Percentiles rank a stretch among this genome's conserved stretches.
Evolutionary conservation across 1,140 invertebrate genomes (phyloP).

Genomic region (Acromyrmex echinatior): DNA sequence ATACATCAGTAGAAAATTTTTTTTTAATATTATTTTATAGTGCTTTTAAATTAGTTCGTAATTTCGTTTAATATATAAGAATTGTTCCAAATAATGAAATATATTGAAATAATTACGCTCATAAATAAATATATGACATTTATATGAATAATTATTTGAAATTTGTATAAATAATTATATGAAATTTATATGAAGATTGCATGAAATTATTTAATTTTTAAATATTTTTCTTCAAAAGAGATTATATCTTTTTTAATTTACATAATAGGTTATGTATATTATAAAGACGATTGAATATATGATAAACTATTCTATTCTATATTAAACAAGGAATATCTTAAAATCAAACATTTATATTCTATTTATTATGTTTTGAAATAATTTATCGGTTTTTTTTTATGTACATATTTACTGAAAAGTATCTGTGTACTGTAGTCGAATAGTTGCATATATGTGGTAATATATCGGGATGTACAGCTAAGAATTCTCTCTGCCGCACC

Average conservation of each 20-base stretch:
- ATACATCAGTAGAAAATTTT: too few species aligned
- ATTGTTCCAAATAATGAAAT: background rate
- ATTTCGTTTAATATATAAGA: background rate
- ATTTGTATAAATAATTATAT: too few species aligned
- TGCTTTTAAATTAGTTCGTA: too few species aligned
- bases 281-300: background rate
- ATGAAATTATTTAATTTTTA: constrained; percentile 2
- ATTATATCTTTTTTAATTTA: background rate
- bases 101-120: background rate
- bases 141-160: background rate
- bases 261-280: too few species aligned
- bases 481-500: constrained; percentile 53
- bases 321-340: too few species aligned
- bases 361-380: background rate
- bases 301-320: background rate
- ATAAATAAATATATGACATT: constrained; percentile 2
- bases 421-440: constrained; percentile 39
- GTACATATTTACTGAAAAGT: background rate
- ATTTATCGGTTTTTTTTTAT: background rate
- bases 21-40: too few species aligned
- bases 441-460: constrained; percentile 34
- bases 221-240: background rate
- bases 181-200: too few species aligned
- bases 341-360: too few species aligned
- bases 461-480: constrained; percentile 35